Percentiles rank a stretch among this genome's conserved stretches.
These are phyloP conservation scores for Oreonectes daqikongensis DNA, from an alignment of 2,797 vertebrate species.

Conservation along the genomic window DNA sequence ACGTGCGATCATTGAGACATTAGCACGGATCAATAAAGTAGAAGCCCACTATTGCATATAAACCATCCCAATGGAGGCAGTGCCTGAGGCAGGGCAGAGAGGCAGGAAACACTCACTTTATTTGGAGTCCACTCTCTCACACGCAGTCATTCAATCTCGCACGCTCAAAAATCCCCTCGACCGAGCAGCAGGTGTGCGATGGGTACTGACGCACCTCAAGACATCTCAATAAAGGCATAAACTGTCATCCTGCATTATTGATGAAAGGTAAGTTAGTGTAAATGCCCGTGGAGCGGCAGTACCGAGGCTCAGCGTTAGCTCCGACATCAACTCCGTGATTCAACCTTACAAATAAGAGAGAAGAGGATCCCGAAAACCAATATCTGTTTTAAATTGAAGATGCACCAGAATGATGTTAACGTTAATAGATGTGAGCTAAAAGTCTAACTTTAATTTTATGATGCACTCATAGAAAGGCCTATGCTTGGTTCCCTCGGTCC, in stretches of 20 bases:
- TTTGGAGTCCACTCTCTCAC: conserved; percentile 29
- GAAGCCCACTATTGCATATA: conserved; percentile 63
- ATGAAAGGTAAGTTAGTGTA: conserved; percentile 53
- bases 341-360: not conserved
- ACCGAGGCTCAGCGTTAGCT: too few relatives aligned
- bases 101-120: conserved; percentile 47
- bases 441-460: not conserved
- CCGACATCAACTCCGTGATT: too few relatives aligned
- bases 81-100: conserved; percentile 63
- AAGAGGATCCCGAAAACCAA: too few relatives aligned
- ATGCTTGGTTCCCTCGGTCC: not conserved
- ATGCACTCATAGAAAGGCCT: not conserved
- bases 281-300: conserved; percentile 35
- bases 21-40: conserved; percentile 72
- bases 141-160: conserved; percentile 34
- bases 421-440: not conserved
- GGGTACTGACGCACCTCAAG: conserved; percentile 52
- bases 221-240: conserved; percentile 56
- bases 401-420: too few relatives aligned
- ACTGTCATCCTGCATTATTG: conserved; percentile 55
- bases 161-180: conserved; percentile 46
- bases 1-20: conserved; percentile 70
- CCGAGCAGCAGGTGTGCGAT: conserved; percentile 59
- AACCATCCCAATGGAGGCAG: conserved; percentile 66
- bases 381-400: too few relatives aligned